A percentile compares a stretch with the other conserved stretches of the same genome.
Evolutionary conservation across 2,113 vertebrate genomes (phyloP).

Genomic region (Proteles cristata): DNA sequence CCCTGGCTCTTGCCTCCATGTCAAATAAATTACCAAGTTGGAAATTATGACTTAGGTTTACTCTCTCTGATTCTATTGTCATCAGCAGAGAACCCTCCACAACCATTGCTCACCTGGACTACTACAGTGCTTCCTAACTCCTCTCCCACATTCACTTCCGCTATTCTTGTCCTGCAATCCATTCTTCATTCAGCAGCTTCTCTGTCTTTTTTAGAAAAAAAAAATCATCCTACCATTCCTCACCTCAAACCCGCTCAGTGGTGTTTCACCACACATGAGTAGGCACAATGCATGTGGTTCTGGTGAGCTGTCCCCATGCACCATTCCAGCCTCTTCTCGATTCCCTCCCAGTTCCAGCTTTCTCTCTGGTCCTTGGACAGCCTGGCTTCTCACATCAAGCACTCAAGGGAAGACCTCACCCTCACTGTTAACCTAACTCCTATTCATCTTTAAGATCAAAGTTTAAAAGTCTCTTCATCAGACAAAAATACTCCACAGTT

Average conservation of each 20-base stretch:
- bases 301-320: accelerated
- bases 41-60: background rate
- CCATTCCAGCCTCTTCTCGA: background rate
- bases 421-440: background rate
- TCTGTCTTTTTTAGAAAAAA: background rate
- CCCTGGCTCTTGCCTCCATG: background rate
- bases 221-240: background rate
- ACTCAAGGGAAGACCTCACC: background rate
- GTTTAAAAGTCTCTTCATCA: background rate
- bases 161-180: background rate
- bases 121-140: background rate
- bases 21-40: background rate
- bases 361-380: background rate
- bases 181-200: background rate
- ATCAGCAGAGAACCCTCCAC: background rate
- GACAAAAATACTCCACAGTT: background rate
- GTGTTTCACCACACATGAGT: too few species aligned
- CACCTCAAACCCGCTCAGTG: background rate
- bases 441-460: slow-evolving; percentile 4
- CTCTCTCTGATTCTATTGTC: background rate
- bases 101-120: background rate
- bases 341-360: background rate
- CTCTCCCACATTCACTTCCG: background rate
- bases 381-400: background rate
- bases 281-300: background rate